These are phyloP conservation scores for Thripadectes ignobilis DNA, from an alignment of 2,797 vertebrate species.

Conservation along the genomic window DNA sequence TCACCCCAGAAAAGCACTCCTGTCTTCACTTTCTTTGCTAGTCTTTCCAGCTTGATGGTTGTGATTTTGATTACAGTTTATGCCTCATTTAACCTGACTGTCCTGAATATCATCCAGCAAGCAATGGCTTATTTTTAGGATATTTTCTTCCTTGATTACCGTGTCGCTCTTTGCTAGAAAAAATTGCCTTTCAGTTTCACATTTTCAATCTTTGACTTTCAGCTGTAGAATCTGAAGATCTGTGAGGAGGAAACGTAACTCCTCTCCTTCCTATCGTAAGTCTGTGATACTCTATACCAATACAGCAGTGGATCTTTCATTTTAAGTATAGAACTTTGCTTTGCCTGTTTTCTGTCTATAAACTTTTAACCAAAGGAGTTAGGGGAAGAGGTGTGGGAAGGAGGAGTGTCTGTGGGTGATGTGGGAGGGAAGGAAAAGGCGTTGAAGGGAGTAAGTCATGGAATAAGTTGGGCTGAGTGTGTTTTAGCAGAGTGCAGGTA, in stretches of 20 bases:
- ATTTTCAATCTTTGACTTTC: not conserved
- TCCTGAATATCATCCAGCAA: not conserved
- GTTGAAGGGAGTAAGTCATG: not conserved
- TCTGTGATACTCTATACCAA: not conserved
- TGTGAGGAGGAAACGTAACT: not conserved
- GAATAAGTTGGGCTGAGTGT: not conserved
- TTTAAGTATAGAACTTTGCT: not conserved
- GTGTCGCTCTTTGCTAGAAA: not conserved
- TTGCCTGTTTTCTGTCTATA: not conserved
- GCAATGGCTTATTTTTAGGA: not conserved
- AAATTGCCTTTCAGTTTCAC: not conserved
- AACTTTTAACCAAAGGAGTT: not conserved
- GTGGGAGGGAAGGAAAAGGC: not conserved
- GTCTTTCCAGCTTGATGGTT: not conserved
- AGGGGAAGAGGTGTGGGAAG: rapidly evolving
- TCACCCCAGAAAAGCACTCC: not conserved
- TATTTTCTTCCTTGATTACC: not conserved
- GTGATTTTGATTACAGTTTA: not conserved
- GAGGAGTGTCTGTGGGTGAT: not conserved
- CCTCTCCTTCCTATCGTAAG: not conserved
- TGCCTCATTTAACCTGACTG: constrained; percentile 6
- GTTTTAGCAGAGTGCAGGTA: not conserved
- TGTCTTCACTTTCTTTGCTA: not conserved
- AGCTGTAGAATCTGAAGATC: not conserved
- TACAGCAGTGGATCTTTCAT: not conserved